Evolutionary conservation across 1,140 invertebrate genomes (phyloP), one percentile per base, ranked within the genome.

Genomic region (Trypoxylus dichotomus): DNA sequence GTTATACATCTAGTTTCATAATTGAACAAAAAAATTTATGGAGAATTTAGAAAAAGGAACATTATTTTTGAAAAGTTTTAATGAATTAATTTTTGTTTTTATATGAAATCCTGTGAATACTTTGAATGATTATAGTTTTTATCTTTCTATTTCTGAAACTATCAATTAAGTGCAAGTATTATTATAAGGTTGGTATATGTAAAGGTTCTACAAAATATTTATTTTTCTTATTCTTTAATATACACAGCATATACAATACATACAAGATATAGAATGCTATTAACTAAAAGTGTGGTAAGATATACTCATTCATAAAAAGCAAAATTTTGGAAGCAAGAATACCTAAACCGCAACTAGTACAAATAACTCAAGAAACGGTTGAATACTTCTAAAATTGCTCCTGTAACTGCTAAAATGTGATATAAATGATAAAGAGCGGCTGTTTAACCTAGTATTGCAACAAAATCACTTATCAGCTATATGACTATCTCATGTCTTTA

Each of bases 181-280:
- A n/a, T n/a, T n/a, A n/a, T n/a, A n/a, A n/a, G n/a, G n/a, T n/a
- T n/a, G n/a, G n/a, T n/a, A n/a, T n/a, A n/a, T n/a, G n/a, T n/a
- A n/a, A n/a, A n/a, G n/a, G n/a, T n/a, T n/a, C n/a, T n/a, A n/a
- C n/a, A n/a, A n/a, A n/a, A n/a, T n/a, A n/a, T n/a, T n/a, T n/a
- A n/a, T 37, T 54, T 54, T 54, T 68, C 24, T 68, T 68, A 68
- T 24, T 68, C 11, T 68, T 74, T 74, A 74, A 74, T 74, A 74
- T 74, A 74, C 72, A 74, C 32, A 74, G 19, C 72, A 74, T 74
- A 74, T 74, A 74, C 72, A 74, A 24, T n/a, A 37, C 32, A n/a
- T 74, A 74, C 29, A 43, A 41, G 19, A 68, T 68, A 24, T 5
- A 27, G 1, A 68, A 24, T 68, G 19, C 10, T 21, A 10, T 15